phyloP scores from a whole-genome alignment of 1,140 invertebrate species.

The Cardiocondyla obscurior region DNA sequence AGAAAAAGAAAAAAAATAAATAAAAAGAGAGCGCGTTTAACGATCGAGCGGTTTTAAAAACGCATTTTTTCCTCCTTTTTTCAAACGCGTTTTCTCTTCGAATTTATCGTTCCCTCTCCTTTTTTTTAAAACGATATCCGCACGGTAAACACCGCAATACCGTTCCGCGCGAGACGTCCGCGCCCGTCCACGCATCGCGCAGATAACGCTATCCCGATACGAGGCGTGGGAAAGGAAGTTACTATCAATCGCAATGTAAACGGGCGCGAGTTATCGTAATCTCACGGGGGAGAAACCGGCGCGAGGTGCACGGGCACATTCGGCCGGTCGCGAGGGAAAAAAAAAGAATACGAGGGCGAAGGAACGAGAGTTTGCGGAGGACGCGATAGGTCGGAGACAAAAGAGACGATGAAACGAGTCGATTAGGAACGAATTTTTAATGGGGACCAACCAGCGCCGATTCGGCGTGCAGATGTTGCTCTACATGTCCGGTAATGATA shows the following conservation, averaged over 20 bases:
- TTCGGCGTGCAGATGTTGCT: conserved; percentile 71
- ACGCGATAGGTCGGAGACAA: too few species aligned
- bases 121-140: not conserved
- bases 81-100: not conserved
- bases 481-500: conserved; percentile 79
- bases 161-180: not conserved
- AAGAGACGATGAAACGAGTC: not conserved
- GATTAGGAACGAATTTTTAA: not conserved
- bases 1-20: too few species aligned
- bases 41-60: not conserved
- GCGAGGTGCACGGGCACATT: not conserved
- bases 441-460: conserved; percentile 6
- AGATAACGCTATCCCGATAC: conserved; percentile 78
- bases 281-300: conserved; percentile 20
- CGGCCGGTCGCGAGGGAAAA: not conserved
- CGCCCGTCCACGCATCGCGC: conserved; percentile 45
- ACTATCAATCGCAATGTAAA: conserved; percentile 71
- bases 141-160: not conserved
- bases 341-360: not conserved
- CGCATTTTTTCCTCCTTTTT: not conserved
- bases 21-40: too few species aligned
- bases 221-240: conserved; percentile 82
- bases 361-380: too few species aligned
- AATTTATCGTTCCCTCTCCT: not conserved
- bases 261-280: conserved; percentile 50